Conservation (phyloP, 2,113 vertebrate genomes). For the Triplophysa siluroides region DNA sequence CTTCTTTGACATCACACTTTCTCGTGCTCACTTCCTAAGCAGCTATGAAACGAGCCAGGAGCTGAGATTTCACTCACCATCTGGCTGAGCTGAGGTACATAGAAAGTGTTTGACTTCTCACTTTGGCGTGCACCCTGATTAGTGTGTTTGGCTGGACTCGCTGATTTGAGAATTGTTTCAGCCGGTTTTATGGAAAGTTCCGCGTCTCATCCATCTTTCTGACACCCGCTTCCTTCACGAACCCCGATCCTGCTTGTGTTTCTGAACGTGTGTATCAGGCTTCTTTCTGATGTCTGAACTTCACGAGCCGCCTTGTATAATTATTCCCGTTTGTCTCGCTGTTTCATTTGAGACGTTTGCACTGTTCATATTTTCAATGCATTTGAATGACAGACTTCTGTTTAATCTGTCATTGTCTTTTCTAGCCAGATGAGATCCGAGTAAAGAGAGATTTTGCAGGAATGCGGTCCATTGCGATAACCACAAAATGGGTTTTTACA, state of each 20-base stretch:
- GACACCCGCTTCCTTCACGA: constrained; percentile 22
- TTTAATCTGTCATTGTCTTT: background rate
- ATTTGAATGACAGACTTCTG: background rate
- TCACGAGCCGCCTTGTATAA: background rate
- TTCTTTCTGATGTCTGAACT: background rate
- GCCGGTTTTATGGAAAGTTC: constrained; percentile 21
- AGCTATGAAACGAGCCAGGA: constrained; percentile 64
- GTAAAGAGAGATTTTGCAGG: too few relatives aligned
- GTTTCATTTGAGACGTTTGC: constrained; percentile 1
- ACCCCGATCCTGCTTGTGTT: background rate
- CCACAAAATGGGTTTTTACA: too few relatives aligned
- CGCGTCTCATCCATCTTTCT: constrained; percentile 33
- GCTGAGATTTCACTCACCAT: constrained; percentile 68
- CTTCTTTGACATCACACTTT: constrained; percentile 22
- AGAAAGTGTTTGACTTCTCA: constrained; percentile 65
- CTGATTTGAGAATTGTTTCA: constrained; percentile 24
- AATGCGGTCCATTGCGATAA: too few relatives aligned
- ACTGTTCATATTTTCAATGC: background rate
- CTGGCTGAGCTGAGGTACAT: constrained; percentile 58
- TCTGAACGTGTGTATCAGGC: background rate
- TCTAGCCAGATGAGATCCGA: background rate
- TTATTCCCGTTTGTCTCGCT: background rate
- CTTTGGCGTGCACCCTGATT: constrained; percentile 55
- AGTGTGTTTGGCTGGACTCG: constrained; percentile 53
- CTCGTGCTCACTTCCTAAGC: constrained; percentile 53